Conservation (phyloP, 2,113 vertebrate species). For the Zosterops borbonicus region DNA sequence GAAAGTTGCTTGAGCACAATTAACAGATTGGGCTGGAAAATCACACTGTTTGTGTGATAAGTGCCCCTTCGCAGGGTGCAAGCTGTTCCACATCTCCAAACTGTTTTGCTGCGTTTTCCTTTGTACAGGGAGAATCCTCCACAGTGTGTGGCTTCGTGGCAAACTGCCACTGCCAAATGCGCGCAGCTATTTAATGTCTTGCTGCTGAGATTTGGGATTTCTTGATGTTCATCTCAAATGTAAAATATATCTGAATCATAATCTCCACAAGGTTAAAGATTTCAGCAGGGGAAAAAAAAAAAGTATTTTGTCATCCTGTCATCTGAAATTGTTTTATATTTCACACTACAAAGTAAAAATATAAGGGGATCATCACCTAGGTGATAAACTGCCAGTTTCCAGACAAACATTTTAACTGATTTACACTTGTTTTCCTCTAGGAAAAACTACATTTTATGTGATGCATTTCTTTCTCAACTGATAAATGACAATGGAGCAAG, state of each 20-base stretch:
- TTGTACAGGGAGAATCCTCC: constrained; percentile 29
- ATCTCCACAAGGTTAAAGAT: constrained; percentile 58
- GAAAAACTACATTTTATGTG: constrained; percentile 60
- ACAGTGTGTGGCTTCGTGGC: neutral
- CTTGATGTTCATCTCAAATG: constrained; percentile 65
- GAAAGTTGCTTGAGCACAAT: constrained; percentile 29
- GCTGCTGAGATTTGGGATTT: constrained; percentile 51
- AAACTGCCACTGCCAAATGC: constrained; percentile 35
- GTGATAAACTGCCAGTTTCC: constrained; percentile 69
- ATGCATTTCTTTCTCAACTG: constrained; percentile 50
- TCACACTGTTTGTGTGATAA: constrained; percentile 39
- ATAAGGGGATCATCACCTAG: constrained; percentile 72
- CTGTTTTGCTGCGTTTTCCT: neutral
- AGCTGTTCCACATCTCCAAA: constrained; percentile 10
- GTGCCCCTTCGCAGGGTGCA: constrained; percentile 6
- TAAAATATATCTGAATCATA: constrained; percentile 59
- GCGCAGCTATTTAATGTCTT: constrained; percentile 40
- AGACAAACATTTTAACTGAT: constrained; percentile 71
- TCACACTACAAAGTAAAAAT: constrained; percentile 68
- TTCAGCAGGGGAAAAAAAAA: constrained; percentile 31
- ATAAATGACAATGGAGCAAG: constrained; percentile 44
- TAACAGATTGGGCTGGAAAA: constrained; percentile 50
- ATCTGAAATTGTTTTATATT: constrained; percentile 68
- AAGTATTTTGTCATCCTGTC: constrained; percentile 65
- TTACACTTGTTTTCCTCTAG: constrained; percentile 72